Evolutionary conservation across 1,140 invertebrate genomes (phyloP).

Genomic region (Bombus huntii): DNA sequence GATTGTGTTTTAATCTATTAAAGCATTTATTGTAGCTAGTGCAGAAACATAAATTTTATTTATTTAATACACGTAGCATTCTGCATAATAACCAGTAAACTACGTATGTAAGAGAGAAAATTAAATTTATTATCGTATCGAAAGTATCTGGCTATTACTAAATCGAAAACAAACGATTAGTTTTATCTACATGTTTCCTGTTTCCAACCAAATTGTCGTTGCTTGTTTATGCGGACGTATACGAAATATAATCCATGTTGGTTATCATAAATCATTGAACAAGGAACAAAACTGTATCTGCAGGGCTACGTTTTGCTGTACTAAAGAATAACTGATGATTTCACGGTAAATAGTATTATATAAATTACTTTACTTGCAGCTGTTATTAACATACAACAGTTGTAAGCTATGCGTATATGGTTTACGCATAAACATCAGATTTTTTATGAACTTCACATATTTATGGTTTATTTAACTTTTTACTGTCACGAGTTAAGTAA

Average conservation of each 20-base stretch:
- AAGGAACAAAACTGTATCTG: neutral
- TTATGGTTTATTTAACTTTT: neutral
- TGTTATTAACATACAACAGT: too few relatives aligned
- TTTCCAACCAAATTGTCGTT: neutral
- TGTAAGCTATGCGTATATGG: too few relatives aligned
- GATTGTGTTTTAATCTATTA: too few relatives aligned
- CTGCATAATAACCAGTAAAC: too few relatives aligned
- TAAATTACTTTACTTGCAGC: constrained; percentile 10
- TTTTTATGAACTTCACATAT: neutral
- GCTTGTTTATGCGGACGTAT: neutral
- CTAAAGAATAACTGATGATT: constrained; percentile 18
- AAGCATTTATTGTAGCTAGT: too few relatives aligned
- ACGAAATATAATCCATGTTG: constrained; percentile 10
- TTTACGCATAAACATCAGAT: neutral
- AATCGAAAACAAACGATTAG: constrained; percentile 1
- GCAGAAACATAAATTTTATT: too few relatives aligned
- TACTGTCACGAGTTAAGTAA: neutral
- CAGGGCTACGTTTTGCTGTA: neutral
- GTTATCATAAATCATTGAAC: constrained; percentile 32
- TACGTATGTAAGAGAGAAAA: too few relatives aligned
- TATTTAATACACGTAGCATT: too few relatives aligned
- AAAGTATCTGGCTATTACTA: neutral
- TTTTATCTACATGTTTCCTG: neutral
- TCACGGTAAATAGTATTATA: constrained; percentile 21
- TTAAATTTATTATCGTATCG: neutral